These are phyloP conservation scores for Anthoscopus minutus DNA, from an alignment of 2,113 vertebrate genomes.

Conservation along the genomic window DNA sequence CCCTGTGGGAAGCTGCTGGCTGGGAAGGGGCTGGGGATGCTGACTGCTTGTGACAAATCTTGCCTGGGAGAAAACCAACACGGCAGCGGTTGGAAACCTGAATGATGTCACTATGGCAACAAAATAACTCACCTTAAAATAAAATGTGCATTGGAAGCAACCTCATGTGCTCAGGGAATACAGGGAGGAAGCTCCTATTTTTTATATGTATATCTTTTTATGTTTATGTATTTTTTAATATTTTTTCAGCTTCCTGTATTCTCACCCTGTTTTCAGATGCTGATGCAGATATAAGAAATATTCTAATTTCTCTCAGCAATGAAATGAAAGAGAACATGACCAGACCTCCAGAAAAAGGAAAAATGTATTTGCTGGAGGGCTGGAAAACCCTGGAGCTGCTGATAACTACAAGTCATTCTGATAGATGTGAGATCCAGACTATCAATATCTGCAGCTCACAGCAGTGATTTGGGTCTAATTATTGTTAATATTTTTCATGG, in stretches of 20 bases:
- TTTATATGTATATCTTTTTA: neutral
- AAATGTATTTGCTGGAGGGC: neutral
- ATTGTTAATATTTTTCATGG: neutral
- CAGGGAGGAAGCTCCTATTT: neutral
- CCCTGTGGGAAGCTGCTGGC: neutral
- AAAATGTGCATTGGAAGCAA: neutral
- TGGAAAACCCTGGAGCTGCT: neutral
- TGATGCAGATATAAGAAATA: neutral
- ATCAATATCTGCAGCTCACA: neutral
- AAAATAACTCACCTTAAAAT: slow-evolving; percentile 47
- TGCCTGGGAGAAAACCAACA: neutral
- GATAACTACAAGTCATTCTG: neutral
- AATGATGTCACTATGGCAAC: slow-evolving; percentile 38
- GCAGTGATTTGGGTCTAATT: neutral
- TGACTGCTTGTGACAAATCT: neutral
- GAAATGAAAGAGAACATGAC: neutral
- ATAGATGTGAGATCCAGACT: neutral
- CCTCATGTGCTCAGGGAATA: neutral
- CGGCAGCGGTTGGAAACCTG: neutral
- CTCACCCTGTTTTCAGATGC: neutral
- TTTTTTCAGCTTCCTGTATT: neutral
- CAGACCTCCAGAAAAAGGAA: neutral
- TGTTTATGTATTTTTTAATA: neutral
- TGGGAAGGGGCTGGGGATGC: neutral
- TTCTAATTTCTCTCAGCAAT: neutral